Base-by-base conservation (phyloP, 2,797 vertebrate species). In the Schizopygopsis malacanthus region DNA sequence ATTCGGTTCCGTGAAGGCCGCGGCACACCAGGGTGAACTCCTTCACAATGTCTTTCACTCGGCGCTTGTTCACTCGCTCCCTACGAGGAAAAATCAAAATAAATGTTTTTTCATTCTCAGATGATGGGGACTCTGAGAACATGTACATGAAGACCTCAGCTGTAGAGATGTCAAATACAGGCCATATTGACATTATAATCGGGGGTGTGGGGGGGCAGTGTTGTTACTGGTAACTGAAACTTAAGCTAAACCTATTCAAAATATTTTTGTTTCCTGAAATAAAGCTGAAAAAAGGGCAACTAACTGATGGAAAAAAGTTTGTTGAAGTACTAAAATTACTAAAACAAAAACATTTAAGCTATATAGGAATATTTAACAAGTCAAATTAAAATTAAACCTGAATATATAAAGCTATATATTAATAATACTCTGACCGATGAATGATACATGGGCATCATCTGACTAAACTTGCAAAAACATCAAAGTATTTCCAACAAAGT, bases 1-100 rank as follows among this genome's bases (percentile, higher is more conserved):
- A 99, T 91, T 99, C 98, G 0, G 98, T 99, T 86, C 98, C 98
- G n/a, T 99, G 98, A 88, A 99, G 96, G 78, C 98, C 98, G 91
- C 98, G 95, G 93, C 98, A 99, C 91, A 99, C 92, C 85, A 99
- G 92, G 0, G 98, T 99, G 93, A 99, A 99, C 91, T 99, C 98
- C 93, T 99, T 99, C 92, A 99, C 98, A 87, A 98, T 98, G 91
- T 99, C 98, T 93, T 98, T 98, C 92, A 99, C 96, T 87, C 97
- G 95, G 81, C 98, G 94, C 93, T 99, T 99, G 95, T 98, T 99
- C 91, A 99, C 97, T 87, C 98, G 96, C 92, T 99, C 98, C 94
- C 98, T 99, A 93, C 86, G 41, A 20, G 67, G 63, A 9, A 79
- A 59, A 54, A 70, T 10, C 59, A 33, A 28, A 25, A 84, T 0